Evolutionary conservation across 23 tunicate species (phyloP), one percentile per base, ranked within the genome.

Genomic region (Halocynthia aurantium): DNA sequence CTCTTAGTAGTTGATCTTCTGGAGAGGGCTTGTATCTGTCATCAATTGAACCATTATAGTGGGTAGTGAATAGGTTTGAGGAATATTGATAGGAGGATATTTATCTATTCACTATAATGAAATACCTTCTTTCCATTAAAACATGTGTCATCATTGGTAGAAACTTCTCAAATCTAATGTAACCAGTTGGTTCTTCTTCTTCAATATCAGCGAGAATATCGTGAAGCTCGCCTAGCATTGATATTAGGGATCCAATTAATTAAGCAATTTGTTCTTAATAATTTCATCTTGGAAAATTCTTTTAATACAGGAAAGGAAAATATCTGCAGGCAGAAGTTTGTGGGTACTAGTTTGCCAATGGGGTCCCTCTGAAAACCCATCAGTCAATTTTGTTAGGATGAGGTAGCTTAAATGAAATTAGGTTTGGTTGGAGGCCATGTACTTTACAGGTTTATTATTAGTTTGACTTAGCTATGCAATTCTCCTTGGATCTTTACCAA

Each of bases 161-260:
- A 78, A 85, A 86, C 62, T 92, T 92, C 57, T 96, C 99, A 74
- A 96, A 87, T 40, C 99, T 70, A 50, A 96, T 92, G 85, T 85
- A 96, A 15, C 99, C 99, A 15, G 96, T 85, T 15, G 99, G 97
- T 75, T 92, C 96, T 61, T 96, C 99, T 58, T 96, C 99, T 69
- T 96, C 99, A 10, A 92, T 90, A 61, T 96, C 99, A 19, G 96
- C 96, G 17, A 96, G 61, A 88, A 96, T 82, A 78, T 96, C 99
- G 61, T 96, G 96, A 15, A 96, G 84, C 75, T 93, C 94, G 12
- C 89, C 93, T 86, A 9, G 44, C 44, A 31, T 31, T 31, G 44
- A 31, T 31, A 31, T 31, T 31, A 4, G 44, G 44, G 44, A 31
- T 31, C 44, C 44, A 31, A 31, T 31, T 31, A 31, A 31, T 31